These are phyloP conservation scores for Molossus alvarezi DNA, from an alignment of 2,797 vertebrate genomes.

Conservation along the genomic window DNA sequence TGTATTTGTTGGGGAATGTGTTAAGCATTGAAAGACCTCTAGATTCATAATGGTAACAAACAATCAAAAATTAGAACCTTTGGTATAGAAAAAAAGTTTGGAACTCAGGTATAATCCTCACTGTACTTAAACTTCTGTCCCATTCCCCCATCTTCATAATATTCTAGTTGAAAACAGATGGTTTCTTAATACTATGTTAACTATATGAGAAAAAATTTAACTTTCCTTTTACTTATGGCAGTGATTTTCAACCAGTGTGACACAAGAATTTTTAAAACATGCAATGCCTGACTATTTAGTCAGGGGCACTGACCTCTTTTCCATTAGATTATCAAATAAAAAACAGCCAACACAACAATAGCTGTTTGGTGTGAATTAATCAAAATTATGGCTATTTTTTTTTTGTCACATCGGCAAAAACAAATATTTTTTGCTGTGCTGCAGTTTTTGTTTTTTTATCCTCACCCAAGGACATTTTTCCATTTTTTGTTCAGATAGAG, in stretches of 20 bases:
- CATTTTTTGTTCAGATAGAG: too few species aligned
- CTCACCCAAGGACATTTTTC: too few species aligned
- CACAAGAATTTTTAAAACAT: neutral
- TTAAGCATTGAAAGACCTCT: slow-evolving; percentile 29
- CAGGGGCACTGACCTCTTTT: neutral
- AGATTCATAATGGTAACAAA: neutral
- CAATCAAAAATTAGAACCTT: neutral
- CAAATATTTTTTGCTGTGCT: neutral
- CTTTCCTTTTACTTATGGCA: neutral
- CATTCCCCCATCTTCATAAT: neutral
- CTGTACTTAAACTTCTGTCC: neutral
- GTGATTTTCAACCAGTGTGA: neutral
- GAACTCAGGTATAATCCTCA: neutral
- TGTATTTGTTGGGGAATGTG: neutral
- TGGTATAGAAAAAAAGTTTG: neutral
- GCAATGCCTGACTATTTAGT: neutral
- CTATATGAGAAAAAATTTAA: neutral
- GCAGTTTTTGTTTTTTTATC: too few species aligned
- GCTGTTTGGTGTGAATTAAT: neutral
- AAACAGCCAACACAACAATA: neutral
- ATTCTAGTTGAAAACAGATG: slow-evolving; percentile 36
- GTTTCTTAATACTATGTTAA: neutral
- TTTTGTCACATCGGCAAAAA: neutral
- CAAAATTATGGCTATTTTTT: neutral
- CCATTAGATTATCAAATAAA: neutral